Base-by-base conservation (phyloP, 2,113 vertebrate species). In the Lonchura striata region DNA sequence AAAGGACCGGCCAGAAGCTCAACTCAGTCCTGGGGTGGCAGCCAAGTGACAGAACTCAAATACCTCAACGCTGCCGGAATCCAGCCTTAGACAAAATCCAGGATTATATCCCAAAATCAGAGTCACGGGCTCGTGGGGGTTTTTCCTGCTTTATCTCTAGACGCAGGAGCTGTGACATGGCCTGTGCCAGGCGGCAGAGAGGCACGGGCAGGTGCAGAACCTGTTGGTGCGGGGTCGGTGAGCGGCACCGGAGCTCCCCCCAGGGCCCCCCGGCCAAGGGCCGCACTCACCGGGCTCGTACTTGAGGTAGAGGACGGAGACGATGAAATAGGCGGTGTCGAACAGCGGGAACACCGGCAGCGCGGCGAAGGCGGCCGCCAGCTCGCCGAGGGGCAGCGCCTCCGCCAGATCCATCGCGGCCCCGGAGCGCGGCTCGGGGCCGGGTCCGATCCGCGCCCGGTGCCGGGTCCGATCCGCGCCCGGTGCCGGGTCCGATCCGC, bases 221-320 rank as follows among this genome's bases (percentile, higher is more conserved):
- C 52, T 5, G 44, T 1, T 1, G 17, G 56, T 5, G 77, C 86
- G 54, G 65, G 65, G 2, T 52, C 39, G 1, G 54, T 11, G 74
- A 4, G 72, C 53, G 46, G 9, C 0, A 17, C 44, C 63, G 37
- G 5, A 33, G 83, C 72, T 37, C 19, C 60, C 57, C 20, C 25
- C n/a, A 4, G 18, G 27, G 3, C 21, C 76, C 52, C 66, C 42
- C 41, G 53, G 39, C 78, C 68, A 7, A 42, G 42, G 50, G 70
- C 82, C 49, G 37, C 70, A 95, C 98, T 98, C 92, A 99, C 99
- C 99, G 97, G 99, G 99, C 97, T 99, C 99, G 96, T 99, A 99
- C 96, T 99, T 99, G 97, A 99, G 99, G 98, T 99, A 99, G 96
- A 99, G 98, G 93, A 99, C 97, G 93, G 99, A 99, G 92, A 99